phyloP scores from a whole-genome alignment of 1,140 invertebrate species.

The Drosophila pachea region DNA sequence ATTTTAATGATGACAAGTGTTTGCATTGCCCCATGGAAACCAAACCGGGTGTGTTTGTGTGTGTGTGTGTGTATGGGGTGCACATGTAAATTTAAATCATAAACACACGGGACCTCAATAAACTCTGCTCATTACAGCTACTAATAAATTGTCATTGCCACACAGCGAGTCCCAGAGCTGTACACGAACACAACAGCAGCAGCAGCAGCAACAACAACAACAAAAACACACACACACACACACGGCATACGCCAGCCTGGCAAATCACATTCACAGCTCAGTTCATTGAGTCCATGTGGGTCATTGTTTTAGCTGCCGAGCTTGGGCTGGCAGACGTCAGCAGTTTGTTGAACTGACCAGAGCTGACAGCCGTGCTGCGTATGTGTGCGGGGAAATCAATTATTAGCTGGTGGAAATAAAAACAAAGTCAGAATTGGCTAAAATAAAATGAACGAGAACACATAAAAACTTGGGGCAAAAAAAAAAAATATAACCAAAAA shows the following conservation, averaged over 20 bases:
- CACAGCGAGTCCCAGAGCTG: slow-evolving; percentile 15
- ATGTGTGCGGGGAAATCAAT: slow-evolving; percentile 16
- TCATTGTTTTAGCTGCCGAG: slow-evolving; percentile 35
- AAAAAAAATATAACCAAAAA: neutral
- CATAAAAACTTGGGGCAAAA: slow-evolving; percentile 1
- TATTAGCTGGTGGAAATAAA: slow-evolving; percentile 13
- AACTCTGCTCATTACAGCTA: slow-evolving; percentile 72
- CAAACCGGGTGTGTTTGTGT: slow-evolving; percentile 13
- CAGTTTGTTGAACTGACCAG: slow-evolving; percentile 37
- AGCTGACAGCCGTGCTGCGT: slow-evolving; percentile 5
- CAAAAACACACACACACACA: neutral
- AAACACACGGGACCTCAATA: slow-evolving; percentile 67
- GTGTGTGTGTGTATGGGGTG: slow-evolving; percentile 18
- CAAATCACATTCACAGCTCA: slow-evolving; percentile 11
- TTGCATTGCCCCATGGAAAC: slow-evolving; percentile 53
- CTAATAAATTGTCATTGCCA: slow-evolving; percentile 68
- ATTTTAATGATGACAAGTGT: slow-evolving; percentile 77
- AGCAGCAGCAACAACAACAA: slow-evolving; percentile 12
- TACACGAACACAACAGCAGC: neutral
- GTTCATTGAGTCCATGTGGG: slow-evolving; percentile 24
- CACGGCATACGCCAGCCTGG: slow-evolving; percentile 1
- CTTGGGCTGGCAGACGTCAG: slow-evolving; percentile 19
- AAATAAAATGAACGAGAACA: slow-evolving; percentile 7
- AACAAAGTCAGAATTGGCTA: slow-evolving; percentile 4
- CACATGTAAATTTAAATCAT: slow-evolving; percentile 73